Evolutionary conservation across 2,797 vertebrate species (phyloP), one percentile per base, ranked within the genome.

Genomic region (Poeciliopsis presidionis): DNA sequence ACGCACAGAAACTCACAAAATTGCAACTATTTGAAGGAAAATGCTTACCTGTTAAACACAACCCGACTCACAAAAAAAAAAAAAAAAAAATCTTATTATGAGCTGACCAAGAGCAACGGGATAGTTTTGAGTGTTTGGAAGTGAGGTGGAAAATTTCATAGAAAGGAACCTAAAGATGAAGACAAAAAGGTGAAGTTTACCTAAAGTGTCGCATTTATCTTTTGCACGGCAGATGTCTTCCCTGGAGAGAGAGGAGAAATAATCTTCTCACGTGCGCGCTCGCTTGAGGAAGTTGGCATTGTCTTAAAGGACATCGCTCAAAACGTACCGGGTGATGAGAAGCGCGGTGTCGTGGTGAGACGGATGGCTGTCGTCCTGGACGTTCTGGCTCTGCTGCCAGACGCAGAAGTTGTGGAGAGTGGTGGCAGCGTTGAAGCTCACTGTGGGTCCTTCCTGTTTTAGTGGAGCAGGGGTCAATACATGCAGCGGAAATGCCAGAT

Each of bases 211-310:
- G 81, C 98, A 99, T 93, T 98, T 99, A 89, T 99, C 97, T 95
- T 96, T 97, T 39, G 96, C 96, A 83, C 97, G 96, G 94, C 98
- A 99, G 91, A 99, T 99, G 92, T 99, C 98, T 94, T 99, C 97
- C 94, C 98, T 99, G 90, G 85, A 45, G 57, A 71, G 65, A 70
- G 57, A 74, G 76, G n/a, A 22, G 39, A 63, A 71, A 59, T 13
- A 63, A 22, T 20, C 36, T 25, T 2, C n/a, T 88, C 71, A 78
- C 6, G 36, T 2, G 3, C 39, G n/a, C 16, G 13, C 73, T 47
- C 71, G 39, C 8, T 45, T 18, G 9, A 43, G 53, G 4, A 30
- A 22, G 1, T 49, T 57, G 7, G 25, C 46, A 14, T 57, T 33
- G 14, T 67, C 78, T 72, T 0, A 57, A 28, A 75, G 65, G 13